phyloP scores from a whole-genome alignment of 2,797 vertebrate genomes.

The Carcharodon carcharias region DNA sequence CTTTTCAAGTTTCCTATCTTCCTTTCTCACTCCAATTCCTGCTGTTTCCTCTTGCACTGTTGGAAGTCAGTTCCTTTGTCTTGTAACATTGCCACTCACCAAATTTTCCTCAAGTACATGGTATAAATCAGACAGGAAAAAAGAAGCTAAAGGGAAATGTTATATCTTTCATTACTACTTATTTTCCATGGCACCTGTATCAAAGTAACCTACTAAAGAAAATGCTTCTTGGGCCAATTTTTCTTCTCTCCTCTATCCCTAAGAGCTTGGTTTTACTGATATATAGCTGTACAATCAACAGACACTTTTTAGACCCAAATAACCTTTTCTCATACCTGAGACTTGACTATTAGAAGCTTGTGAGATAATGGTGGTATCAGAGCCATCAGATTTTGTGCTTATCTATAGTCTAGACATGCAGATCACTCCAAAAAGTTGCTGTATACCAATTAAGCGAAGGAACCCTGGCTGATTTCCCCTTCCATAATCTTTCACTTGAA shows the following conservation, averaged over 20 bases:
- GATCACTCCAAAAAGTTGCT: background rate
- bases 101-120: background rate
- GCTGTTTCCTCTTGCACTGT: background rate
- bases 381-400: background rate
- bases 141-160: background rate
- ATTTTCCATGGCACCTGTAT: background rate
- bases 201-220: background rate
- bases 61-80: background rate
- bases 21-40: background rate
- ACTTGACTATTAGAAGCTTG: background rate
- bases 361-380: background rate
- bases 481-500: background rate
- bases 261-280: background rate
- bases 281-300: background rate
- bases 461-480: background rate
- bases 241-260: background rate
- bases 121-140: background rate
- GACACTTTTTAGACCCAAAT: background rate
- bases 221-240: background rate
- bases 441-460: background rate
- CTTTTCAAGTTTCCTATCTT: background rate
- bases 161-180: background rate
- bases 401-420: background rate
- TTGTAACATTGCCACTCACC: background rate
- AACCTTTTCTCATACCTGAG: background rate